Percentiles rank a stretch among this genome's conserved stretches.
Evolutionary conservation across 2,797 vertebrate genomes (phyloP).

Genomic region (Hippopotamyrus pictus): DNA sequence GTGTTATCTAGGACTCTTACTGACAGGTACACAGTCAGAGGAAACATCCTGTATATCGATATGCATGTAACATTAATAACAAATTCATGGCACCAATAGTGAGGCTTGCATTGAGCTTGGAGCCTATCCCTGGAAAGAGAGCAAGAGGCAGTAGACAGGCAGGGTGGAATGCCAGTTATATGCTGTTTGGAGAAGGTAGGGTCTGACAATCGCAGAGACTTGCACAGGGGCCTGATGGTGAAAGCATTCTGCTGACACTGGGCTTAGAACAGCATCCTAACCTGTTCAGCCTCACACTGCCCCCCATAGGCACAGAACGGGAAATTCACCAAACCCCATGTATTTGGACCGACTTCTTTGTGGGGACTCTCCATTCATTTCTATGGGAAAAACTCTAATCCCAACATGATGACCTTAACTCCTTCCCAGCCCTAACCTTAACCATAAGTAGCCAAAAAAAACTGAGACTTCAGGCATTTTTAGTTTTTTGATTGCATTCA

Average conservation of each 20-base stretch:
- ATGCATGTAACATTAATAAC: not conserved
- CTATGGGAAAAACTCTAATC: not conserved
- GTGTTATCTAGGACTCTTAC: constrained; percentile 3
- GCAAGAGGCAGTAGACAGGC: not conserved
- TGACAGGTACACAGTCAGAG: constrained; percentile 32
- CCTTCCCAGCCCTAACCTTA: not conserved
- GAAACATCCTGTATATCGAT: constrained; percentile 8
- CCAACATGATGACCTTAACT: not conserved
- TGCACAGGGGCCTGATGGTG: not conserved
- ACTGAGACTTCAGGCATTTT: not conserved
- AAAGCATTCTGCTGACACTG: not conserved
- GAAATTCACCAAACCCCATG: not conserved
- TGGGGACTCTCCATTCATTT: not conserved
- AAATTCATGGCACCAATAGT: not conserved
- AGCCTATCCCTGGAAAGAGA: not conserved
- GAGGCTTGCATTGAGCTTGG: not conserved
- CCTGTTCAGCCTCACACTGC: not conserved
- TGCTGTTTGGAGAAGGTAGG: not conserved
- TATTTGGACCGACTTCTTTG: not conserved
- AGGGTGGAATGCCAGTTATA: not conserved
- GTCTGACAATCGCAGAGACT: not conserved
- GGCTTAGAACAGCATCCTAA: not conserved
- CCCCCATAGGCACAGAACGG: not conserved
- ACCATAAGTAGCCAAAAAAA: not conserved
- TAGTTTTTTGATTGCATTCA: too few species aligned